Conservation (phyloP, 1,140 invertebrate species). For the Lamellibrachia luymesi region DNA sequence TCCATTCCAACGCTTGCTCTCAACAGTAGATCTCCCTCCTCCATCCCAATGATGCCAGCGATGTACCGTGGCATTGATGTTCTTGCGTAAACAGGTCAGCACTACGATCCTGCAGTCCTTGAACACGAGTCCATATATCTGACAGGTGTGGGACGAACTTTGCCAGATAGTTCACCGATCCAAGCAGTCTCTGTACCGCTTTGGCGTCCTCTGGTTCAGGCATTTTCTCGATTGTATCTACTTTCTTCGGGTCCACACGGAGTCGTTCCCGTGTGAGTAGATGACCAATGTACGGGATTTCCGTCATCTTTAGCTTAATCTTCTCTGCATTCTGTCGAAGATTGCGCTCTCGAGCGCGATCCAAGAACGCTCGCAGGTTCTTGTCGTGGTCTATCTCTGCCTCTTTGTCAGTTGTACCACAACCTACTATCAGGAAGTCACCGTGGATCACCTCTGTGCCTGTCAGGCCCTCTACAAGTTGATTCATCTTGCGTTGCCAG, state of each 20-base stretch:
- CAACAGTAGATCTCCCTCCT: no score
- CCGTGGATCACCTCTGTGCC: neutral
- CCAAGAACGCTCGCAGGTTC: conserved; percentile 19
- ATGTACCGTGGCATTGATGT: no score
- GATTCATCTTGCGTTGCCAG: conserved; percentile 2
- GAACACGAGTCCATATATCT: conserved; percentile 22
- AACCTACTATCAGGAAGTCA: conserved; percentile 8
- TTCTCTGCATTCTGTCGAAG: conserved; percentile 19
- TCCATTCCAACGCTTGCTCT: no score
- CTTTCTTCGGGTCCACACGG: conserved; percentile 23
- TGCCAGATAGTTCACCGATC: conserved; percentile 13
- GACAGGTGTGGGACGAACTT: conserved; percentile 34
- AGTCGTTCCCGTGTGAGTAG: neutral
- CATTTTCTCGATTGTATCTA: conserved; percentile 36
- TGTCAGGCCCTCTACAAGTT: conserved; percentile 11
- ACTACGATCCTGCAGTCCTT: no score
- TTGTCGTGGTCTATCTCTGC: conserved; percentile 3
- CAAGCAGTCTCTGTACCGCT: conserved; percentile 28
- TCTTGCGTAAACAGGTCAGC: no score
- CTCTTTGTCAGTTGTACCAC: neutral
- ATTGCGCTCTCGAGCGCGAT: conserved; percentile 13
- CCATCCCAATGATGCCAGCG: no score
- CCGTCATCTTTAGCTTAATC: conserved; percentile 7
- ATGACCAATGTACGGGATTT: neutral
- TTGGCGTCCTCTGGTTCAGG: conserved; percentile 28